Evolutionary conservation across 2,113 vertebrate species (phyloP).

Genomic region (Erythrolamprus reginae): DNA sequence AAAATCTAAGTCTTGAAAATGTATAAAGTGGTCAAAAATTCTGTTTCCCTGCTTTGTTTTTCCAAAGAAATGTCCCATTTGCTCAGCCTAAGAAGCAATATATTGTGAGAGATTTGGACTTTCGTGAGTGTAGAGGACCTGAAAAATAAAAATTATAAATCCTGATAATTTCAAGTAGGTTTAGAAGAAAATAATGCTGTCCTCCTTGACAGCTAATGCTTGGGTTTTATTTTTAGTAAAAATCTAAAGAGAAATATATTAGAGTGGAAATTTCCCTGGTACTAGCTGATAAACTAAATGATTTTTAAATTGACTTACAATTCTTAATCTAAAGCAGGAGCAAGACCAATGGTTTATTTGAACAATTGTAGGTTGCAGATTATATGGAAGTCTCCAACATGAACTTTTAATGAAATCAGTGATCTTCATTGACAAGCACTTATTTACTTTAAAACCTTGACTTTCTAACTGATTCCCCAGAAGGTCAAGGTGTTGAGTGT

Average conservation of each 20-base stretch:
- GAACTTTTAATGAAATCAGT: neutral
- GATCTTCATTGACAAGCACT: neutral
- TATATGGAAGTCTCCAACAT: neutral
- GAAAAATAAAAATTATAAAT: neutral
- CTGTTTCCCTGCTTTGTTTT: neutral
- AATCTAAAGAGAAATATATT: neutral
- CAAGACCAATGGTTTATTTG: neutral
- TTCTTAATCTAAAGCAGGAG: neutral
- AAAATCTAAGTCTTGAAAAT: neutral
- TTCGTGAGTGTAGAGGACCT: neutral
- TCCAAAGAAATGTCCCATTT: neutral
- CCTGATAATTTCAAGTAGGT: neutral
- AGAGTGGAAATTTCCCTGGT: neutral
- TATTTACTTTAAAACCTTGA: neutral
- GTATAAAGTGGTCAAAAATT: neutral
- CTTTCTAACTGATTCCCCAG: neutral
- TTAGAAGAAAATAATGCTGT: neutral
- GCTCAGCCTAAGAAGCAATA: neutral
- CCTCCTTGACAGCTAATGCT: neutral
- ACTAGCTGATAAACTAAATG: neutral
- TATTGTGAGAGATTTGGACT: neutral
- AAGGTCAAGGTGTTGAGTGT: neutral
- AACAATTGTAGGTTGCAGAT: neutral
- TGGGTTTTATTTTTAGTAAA: neutral
- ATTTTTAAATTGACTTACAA: neutral